Evolutionary conservation across 1,140 invertebrate genomes (phyloP).

Genomic region (Laodelphax striatellus): DNA sequence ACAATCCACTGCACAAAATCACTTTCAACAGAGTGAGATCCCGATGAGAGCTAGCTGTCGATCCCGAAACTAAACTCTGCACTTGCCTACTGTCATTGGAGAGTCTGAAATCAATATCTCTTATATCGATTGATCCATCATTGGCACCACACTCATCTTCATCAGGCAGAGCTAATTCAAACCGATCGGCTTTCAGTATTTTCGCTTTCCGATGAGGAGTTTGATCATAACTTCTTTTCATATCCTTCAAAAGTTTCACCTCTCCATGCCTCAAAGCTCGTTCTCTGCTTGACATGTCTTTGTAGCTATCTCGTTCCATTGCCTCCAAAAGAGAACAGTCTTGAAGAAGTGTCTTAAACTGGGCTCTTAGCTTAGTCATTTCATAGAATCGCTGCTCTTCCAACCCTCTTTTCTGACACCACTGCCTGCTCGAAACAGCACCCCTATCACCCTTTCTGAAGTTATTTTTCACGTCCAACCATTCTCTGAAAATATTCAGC

Average conservation of each 20-base stretch:
- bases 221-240: conserved; percentile 56
- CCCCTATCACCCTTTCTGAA: conserved; percentile 25
- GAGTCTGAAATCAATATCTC: conserved; percentile 84
- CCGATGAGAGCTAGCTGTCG: conserved; percentile 59
- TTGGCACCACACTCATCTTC: conserved; percentile 41
- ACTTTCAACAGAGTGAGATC: conserved; percentile 84
- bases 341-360: conserved; percentile 77
- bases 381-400: conserved; percentile 97
- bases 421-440: conserved; percentile 47
- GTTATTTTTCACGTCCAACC: conserved; percentile 65
- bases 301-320: conserved; percentile 31
- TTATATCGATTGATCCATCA: conserved; percentile 55
- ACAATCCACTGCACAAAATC: conserved; percentile 81
- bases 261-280: conserved; percentile 73
- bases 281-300: conserved; percentile 58
- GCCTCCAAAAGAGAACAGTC: conserved; percentile 57
- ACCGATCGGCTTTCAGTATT: conserved; percentile 46
- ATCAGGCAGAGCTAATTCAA: conserved; percentile 39
- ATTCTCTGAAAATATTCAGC: conserved; percentile 79
- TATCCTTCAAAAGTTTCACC: conserved; percentile 65
- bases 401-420: conserved; percentile 77
- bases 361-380: conserved; percentile 81
- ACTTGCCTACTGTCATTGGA: conserved; percentile 52
- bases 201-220: conserved; percentile 55
- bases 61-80: conserved; percentile 52